Evolutionary conservation across 2,888 invertebrate genomes (phyloP), one percentile per base, ranked within the genome.

Genomic region (Leucoptera coffeella): DNA sequence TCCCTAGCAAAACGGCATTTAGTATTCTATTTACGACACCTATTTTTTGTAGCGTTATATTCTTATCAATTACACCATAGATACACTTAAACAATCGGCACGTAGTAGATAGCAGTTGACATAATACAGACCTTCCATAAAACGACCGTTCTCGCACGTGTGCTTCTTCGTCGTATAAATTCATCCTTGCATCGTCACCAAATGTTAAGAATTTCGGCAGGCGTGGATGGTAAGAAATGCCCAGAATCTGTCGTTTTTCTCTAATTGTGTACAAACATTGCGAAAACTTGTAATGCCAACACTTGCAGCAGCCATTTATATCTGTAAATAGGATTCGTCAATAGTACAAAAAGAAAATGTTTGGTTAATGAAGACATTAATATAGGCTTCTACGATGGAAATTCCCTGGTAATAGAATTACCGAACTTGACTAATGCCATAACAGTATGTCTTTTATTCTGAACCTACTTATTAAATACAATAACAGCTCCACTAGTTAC

Each of bases 121-220:
- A n/a, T n/a, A n/a, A n/a, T 28, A 24, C 25, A 35, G 43, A 78
- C 79, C 78, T 78, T 29, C 69, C 58, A 36, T 69, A 64, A 41
- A 79, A 73, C 27, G 78, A 62, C 31, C 78, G 57, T 45, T 80
- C 80, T 42, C 75, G 75, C 4, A 72, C 75, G 43, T 74, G 75
- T 9, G 75, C 78, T 53, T 82, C 81, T 50, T 80, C 80, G 38
- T 83, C 80, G 42, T 82, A 83, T 45, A 82, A 65, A 38, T 72
- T 73, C 20, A 83, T 49, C 41, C 67, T 76, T 11, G 72, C 58
- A 41, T 82, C 79, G 38, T 79, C 79, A 1, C 82, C 82, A 29
- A 75, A 76, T 0, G 81, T 78, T 20, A 69, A 41, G 33, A 69
- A 67, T 41, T 67, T 69, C 24, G 47, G 73, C 31, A 72, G 57